phyloP scores from a whole-genome alignment of 2,113 vertebrate genomes.

The Lamprologus ornatipinnis region DNA sequence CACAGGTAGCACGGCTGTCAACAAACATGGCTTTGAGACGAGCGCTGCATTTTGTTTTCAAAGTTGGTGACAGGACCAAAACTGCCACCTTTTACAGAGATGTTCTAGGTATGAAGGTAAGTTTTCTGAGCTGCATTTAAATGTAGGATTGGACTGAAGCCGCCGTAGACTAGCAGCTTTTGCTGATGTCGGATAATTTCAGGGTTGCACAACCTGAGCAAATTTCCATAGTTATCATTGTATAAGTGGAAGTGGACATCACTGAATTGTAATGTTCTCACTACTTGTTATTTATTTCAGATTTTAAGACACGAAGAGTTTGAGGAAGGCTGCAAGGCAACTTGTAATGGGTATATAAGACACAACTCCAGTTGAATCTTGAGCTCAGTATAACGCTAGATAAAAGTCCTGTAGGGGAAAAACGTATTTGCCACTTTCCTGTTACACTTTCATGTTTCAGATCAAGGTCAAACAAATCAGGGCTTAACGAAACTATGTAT shows the following conservation, averaged over 20 bases:
- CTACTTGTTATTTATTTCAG: conserved; percentile 45
- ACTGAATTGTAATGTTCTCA: not conserved
- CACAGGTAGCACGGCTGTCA: not conserved
- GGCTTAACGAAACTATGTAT: not conserved
- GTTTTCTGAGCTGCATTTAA: not conserved
- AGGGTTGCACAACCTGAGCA: not conserved
- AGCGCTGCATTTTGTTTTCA: conserved; percentile 90
- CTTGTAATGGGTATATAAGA: conserved; percentile 85
- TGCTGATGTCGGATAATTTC: not conserved
- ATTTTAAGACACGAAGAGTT: conserved; percentile 94
- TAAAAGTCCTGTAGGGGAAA: rapidly evolving
- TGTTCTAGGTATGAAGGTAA: conserved; percentile 88
- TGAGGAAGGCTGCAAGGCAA: conserved; percentile 92
- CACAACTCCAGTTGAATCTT: not conserved
- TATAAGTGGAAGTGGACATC: not conserved
- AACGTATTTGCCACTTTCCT: not conserved
- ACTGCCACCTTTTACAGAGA: conserved; percentile 83
- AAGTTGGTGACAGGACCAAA: conserved; percentile 82
- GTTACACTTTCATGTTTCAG: not conserved
- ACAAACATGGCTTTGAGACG: conserved; percentile 64
- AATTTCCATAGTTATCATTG: not conserved
- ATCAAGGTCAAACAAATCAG: not conserved
- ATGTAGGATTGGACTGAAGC: not conserved
- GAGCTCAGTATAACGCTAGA: not conserved
- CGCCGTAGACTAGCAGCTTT: not conserved